A percentile compares a stretch with the other conserved stretches of the same genome.
phyloP scores from a whole-genome alignment of 2,888 invertebrate genomes.

The Neoscelio sp. region DNA sequence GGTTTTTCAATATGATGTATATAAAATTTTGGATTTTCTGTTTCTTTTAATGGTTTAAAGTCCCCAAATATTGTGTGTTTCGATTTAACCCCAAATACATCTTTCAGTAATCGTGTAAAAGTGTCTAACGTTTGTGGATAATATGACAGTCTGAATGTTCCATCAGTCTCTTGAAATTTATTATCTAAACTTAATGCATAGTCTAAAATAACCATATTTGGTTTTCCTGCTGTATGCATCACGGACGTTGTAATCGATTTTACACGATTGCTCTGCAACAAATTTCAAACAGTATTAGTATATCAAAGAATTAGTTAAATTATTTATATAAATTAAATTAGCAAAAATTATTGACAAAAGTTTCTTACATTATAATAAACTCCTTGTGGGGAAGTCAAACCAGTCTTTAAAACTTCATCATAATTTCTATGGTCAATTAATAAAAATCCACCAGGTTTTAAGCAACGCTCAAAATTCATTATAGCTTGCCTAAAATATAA shows the following conservation, averaged over 20 bases:
- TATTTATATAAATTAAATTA: constrained; percentile 11
- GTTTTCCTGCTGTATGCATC: constrained; percentile 90
- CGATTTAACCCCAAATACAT: constrained; percentile 87
- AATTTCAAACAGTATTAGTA: constrained; percentile 22
- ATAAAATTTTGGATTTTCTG: constrained; percentile 90
- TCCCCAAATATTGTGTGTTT: constrained; percentile 91
- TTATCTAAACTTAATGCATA: constrained; percentile 86
- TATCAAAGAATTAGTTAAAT: constrained; percentile 3
- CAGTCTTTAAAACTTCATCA: constrained; percentile 91
- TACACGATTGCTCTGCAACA: constrained; percentile 89
- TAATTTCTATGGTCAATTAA: constrained; percentile 96
- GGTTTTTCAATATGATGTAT: constrained; percentile 92
- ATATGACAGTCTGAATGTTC: constrained; percentile 93
- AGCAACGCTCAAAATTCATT: constrained; percentile 91
- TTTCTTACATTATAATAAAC: constrained; percentile 94
- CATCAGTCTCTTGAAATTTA: constrained; percentile 76
- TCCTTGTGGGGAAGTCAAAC: constrained; percentile 91
- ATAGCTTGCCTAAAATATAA: constrained; percentile 86
- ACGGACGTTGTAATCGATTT: constrained; percentile 94
- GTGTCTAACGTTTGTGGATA: constrained; percentile 91
- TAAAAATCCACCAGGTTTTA: constrained; percentile 93
- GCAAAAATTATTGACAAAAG: constrained; percentile 13
- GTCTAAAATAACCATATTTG: constrained; percentile 92
- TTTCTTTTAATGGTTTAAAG: constrained; percentile 88
- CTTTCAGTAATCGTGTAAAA: constrained; percentile 89